phyloP scores from a whole-genome alignment of 2,797 vertebrate species.

The Aselliscus stoliczkanus region DNA sequence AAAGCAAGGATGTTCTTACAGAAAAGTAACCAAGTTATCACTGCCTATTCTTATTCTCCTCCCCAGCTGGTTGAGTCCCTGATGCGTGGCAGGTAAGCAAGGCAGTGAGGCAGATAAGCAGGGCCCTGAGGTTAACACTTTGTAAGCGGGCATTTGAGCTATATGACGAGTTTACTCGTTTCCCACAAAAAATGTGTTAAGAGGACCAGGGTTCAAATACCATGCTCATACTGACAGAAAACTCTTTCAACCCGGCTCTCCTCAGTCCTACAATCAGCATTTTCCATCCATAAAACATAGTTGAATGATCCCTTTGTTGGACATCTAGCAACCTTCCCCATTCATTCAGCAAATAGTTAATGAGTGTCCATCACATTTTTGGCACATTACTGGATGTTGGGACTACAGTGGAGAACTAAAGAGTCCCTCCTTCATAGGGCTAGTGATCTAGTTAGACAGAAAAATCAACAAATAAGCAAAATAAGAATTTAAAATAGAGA shows the following conservation, averaged over 20 bases:
- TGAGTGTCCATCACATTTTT: not conserved
- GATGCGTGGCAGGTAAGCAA: not conserved
- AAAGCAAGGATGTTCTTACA: not conserved
- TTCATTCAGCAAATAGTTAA: not conserved
- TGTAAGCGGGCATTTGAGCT: no score
- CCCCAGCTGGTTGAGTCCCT: not conserved
- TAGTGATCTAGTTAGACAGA: not conserved
- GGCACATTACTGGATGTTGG: not conserved
- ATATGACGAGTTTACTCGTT: no score
- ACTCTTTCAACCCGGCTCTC: not conserved
- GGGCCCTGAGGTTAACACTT: not conserved
- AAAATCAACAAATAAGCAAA: not conserved
- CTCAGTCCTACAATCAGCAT: not conserved
- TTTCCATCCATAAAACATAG: not conserved
- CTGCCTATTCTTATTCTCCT: not conserved
- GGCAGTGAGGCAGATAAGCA: no score
- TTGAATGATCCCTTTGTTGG: not conserved
- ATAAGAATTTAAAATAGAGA: not conserved
- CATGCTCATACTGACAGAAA: accelerated
- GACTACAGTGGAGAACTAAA: not conserved
- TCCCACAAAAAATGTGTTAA: no score
- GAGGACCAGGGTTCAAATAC: not conserved
- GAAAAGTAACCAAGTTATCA: not conserved
- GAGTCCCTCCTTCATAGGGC: not conserved
- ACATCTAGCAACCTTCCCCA: not conserved